These are phyloP conservation scores for Prosapia bicincta DNA, from an alignment of 2,888 invertebrate species.

Conservation along the genomic window DNA sequence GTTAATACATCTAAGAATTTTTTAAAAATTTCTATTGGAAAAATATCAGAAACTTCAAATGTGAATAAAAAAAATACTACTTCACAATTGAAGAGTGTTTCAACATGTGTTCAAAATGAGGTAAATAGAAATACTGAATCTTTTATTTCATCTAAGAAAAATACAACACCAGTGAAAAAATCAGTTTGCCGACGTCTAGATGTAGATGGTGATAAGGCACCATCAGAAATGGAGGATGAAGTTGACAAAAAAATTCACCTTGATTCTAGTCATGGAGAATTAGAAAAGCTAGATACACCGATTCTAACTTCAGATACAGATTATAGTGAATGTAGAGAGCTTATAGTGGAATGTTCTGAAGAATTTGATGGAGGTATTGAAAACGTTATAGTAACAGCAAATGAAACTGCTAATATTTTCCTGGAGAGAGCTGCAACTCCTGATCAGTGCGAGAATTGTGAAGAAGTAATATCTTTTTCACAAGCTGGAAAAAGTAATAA, in stretches of 20 bases:
- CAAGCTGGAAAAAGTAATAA: neutral
- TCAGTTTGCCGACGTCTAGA: slow-evolving; percentile 19
- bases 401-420: neutral
- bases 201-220: slow-evolving; percentile 9
- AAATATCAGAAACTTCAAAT: neutral
- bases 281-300: neutral
- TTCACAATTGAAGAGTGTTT: neutral
- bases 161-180: slow-evolving; percentile 15
- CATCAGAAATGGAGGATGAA: neutral
- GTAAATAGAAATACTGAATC: neutral
- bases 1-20: neutral
- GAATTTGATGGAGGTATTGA: neutral
- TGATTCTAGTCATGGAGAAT: neutral
- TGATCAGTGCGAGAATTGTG: neutral
- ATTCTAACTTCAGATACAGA: neutral
- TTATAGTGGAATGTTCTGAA: neutral
- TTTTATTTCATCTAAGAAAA: neutral
- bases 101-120: neutral
- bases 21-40: neutral
- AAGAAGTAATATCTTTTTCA: neutral
- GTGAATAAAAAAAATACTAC: neutral
- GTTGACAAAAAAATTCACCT: neutral
- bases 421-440: neutral
- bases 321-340: neutral
- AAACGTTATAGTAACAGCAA: neutral